A percentile compares a stretch with the other conserved stretches of the same genome.
phyloP scores from a whole-genome alignment of 2,113 vertebrate genomes.

The Tapirus terrestris region DNA sequence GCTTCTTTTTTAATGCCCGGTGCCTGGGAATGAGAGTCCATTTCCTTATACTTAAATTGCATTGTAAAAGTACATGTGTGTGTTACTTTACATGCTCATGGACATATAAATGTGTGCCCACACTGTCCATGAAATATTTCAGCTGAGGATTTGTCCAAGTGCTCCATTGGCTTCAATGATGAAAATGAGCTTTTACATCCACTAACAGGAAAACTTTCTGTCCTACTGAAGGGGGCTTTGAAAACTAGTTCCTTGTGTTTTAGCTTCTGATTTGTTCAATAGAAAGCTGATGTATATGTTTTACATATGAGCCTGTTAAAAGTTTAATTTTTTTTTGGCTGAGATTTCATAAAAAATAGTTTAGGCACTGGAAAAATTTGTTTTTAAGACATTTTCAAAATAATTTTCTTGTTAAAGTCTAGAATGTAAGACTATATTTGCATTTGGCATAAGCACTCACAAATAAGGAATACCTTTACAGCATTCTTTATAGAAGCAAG shows the following conservation, averaged over 20 bases:
- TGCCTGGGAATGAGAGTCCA: conserved; percentile 28
- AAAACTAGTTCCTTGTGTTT: background rate
- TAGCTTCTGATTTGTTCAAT: background rate
- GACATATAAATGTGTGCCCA: background rate
- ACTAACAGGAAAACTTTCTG: background rate
- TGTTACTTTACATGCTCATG: background rate
- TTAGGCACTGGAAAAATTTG: background rate
- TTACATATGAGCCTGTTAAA: background rate
- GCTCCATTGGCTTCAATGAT: background rate
- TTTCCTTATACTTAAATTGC: conserved; percentile 29
- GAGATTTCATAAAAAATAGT: background rate
- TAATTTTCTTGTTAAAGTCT: conserved; percentile 38
- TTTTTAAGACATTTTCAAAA: conserved; percentile 45
- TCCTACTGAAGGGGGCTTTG: background rate
- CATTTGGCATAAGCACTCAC: background rate
- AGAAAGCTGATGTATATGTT: background rate
- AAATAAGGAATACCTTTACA: background rate
- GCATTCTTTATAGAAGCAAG: background rate
- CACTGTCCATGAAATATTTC: background rate
- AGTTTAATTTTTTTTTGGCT: background rate
- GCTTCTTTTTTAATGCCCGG: conserved; percentile 47
- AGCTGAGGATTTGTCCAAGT: background rate
- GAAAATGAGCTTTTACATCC: background rate
- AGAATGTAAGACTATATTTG: conserved; percentile 22
- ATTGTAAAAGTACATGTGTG: conserved; percentile 30